These are phyloP conservation scores for Plagodis dolabraria DNA, from an alignment of 2,888 invertebrate genomes.

Conservation along the genomic window DNA sequence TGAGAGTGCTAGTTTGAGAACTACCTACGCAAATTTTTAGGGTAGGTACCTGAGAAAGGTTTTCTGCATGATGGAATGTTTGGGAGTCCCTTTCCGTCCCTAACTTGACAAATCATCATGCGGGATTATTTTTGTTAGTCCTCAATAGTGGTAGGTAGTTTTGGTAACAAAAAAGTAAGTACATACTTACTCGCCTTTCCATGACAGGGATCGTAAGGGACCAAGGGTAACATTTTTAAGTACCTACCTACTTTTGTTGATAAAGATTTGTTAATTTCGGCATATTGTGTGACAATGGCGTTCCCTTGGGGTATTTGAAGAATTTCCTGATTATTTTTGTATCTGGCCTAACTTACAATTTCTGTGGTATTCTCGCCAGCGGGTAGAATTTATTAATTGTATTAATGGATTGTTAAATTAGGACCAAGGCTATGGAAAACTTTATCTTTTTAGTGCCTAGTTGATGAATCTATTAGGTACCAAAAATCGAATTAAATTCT, in stretches of 20 bases:
- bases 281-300: no score
- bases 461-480: no score
- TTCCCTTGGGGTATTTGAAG: no score
- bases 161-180: background rate
- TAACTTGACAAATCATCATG: background rate
- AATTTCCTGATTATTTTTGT: no score
- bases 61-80: background rate
- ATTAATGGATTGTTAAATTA: no score
- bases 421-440: no score
- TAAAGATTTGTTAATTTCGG: background rate
- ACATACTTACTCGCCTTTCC: no score
- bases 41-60: background rate
- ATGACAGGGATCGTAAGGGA: background rate
- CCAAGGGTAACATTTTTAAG: background rate
- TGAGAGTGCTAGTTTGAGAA: background rate
- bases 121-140: background rate
- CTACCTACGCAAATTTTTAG: background rate
- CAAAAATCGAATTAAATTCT: no score
- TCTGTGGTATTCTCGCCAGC: no score
- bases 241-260: background rate
- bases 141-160: background rate
- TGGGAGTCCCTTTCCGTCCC: background rate
- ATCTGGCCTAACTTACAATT: no score
- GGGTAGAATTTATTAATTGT: no score
- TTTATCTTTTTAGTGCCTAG: no score